phyloP scores from a whole-genome alignment of 2,797 vertebrate genomes.

The Hemibagrus guttatus region DNA sequence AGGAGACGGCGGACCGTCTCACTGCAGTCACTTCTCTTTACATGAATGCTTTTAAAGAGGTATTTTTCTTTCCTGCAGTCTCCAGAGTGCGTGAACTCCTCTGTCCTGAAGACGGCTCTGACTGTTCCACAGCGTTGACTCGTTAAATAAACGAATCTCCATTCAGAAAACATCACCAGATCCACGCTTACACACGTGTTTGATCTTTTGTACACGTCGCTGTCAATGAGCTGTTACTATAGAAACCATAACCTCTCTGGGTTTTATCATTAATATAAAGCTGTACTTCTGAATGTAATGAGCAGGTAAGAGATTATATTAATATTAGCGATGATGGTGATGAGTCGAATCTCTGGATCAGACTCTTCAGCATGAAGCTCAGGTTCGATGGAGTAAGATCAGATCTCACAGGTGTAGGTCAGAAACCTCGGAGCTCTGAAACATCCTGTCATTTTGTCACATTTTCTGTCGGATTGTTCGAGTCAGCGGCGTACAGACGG shows the following conservation, averaged over 20 bases:
- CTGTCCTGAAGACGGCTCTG: not conserved
- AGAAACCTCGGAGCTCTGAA: not conserved
- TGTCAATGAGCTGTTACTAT: not conserved
- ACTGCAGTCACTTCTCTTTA: not conserved
- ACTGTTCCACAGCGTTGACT: not conserved
- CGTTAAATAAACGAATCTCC: not conserved
- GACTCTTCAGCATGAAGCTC: not conserved
- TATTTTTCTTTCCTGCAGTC: not conserved
- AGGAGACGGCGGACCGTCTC: not conserved
- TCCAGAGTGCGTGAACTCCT: not conserved
- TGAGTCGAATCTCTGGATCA: not conserved
- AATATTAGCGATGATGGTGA: not conserved
- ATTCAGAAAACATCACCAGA: not conserved
- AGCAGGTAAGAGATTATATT: not conserved
- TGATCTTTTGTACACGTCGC: not conserved
- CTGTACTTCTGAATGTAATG: too few species aligned
- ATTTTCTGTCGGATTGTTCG: not conserved
- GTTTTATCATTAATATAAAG: not conserved
- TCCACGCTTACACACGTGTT: not conserved
- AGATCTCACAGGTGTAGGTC: constrained; percentile 1
- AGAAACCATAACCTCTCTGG: not conserved
- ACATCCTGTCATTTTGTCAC: not conserved
- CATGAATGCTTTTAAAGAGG: too few species aligned
- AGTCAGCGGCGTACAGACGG: constrained; percentile 24
- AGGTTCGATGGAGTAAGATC: not conserved